These are phyloP conservation scores for Drosophila nr. medialis DNA, from an alignment of 2,888 invertebrate genomes.

Conservation along the genomic window DNA sequence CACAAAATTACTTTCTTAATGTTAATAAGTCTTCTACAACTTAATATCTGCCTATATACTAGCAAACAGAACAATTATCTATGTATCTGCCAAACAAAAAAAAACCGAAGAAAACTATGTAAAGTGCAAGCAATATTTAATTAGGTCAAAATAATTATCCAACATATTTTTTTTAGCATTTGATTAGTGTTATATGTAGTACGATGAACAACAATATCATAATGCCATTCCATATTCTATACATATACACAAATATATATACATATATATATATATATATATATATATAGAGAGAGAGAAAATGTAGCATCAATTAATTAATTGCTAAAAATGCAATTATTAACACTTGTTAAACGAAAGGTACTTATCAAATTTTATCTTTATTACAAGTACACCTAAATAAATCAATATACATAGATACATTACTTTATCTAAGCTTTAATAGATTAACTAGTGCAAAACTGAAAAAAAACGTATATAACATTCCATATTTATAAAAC, in stretches of 20 bases:
- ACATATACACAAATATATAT: constrained; percentile 40
- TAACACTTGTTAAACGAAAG: constrained; percentile 74
- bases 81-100: constrained; percentile 51
- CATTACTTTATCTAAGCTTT: constrained; percentile 76
- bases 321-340: constrained; percentile 52
- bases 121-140: constrained; percentile 64
- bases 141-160: constrained; percentile 37
- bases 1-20: constrained; percentile 69
- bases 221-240: constrained; percentile 73
- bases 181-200: constrained; percentile 48
- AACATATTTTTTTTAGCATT: constrained; percentile 62
- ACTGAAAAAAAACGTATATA: constrained; percentile 20
- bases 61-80: constrained; percentile 50
- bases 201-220: constrained; percentile 49
- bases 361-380: constrained; percentile 77
- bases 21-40: constrained; percentile 64
- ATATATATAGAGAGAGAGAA: constrained; percentile 31
- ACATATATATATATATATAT: constrained; percentile 32
- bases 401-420: constrained; percentile 40
- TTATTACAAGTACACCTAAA: constrained; percentile 64
- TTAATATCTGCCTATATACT: constrained; percentile 42
- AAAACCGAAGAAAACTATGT: constrained; percentile 26
- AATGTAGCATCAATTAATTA: constrained; percentile 36
- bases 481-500: constrained; percentile 36
- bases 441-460: constrained; percentile 72